Conservation (phyloP, 2,888 invertebrate species). For the Melanostoma mellinum region DNA sequence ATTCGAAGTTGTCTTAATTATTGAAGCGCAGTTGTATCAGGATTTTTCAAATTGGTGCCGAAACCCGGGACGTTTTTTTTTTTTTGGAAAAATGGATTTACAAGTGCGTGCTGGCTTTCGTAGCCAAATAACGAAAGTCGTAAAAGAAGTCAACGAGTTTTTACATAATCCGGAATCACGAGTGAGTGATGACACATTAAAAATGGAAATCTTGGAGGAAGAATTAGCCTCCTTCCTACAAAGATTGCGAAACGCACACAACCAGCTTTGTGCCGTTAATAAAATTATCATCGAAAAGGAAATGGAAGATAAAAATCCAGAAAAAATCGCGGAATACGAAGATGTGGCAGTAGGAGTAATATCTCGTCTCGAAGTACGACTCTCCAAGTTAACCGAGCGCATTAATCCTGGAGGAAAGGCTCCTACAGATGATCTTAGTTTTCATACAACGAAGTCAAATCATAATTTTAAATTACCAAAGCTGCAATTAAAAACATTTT, state of each 20-base stretch:
- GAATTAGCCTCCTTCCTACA: background rate
- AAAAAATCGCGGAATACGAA: slow-evolving; percentile 19
- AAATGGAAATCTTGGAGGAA: no score
- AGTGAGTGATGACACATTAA: no score
- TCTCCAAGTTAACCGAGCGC: background rate
- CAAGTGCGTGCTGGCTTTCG: no score
- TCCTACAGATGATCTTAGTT: background rate
- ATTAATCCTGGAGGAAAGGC: no score
- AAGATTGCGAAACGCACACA: background rate
- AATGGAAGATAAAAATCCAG: slow-evolving; percentile 8
- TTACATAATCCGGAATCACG: no score
- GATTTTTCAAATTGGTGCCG: no score
- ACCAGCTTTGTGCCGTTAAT: background rate
- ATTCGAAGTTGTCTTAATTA: no score
- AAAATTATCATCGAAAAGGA: slow-evolving; percentile 6
- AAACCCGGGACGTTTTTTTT: no score
- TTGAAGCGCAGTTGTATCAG: no score
- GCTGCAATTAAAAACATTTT: background rate
- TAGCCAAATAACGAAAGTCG: no score
- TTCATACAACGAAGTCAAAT: background rate
- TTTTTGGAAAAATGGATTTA: background rate
- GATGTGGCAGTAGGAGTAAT: slow-evolving; percentile 9
- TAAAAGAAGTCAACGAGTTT: no score
- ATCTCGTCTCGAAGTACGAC: background rate
- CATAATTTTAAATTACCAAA: background rate